phyloP scores from a whole-genome alignment of 1,140 invertebrate genomes.

The Bursaphelenchus mucronatus region DNA sequence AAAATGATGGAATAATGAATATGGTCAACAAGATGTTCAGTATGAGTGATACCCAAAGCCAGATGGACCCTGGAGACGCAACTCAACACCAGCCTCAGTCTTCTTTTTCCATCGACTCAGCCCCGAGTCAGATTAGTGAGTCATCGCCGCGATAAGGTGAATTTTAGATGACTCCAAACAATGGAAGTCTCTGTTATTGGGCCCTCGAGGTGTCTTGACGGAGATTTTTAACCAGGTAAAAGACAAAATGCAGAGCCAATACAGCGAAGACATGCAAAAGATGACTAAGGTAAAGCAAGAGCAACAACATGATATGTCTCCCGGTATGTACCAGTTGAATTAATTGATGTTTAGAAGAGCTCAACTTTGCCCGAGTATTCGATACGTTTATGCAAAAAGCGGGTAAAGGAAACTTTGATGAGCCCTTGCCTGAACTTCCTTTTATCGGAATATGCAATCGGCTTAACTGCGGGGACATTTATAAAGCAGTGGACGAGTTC shows the following conservation, averaged over 20 bases:
- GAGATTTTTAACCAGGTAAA: conserved; percentile 55
- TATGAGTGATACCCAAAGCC: no score
- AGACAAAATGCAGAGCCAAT: conserved; percentile 30
- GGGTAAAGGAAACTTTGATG: conserved; percentile 54
- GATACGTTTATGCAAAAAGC: conserved; percentile 51
- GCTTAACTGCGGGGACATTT: conserved; percentile 58
- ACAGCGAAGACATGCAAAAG: conserved; percentile 37
- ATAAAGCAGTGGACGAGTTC: conserved; percentile 59
- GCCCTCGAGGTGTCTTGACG: conserved; percentile 49
- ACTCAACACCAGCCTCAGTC: no score
- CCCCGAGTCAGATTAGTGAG: no score
- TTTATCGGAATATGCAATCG: conserved; percentile 60
- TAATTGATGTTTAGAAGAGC: conserved; percentile 25
- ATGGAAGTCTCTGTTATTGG: conserved; percentile 50
- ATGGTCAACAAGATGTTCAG: no score
- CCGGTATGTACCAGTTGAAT: conserved; percentile 10
- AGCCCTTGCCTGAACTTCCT: conserved; percentile 55
- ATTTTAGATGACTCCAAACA: conserved; percentile 5
- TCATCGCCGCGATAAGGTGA: no score
- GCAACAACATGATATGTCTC: conserved; percentile 11
- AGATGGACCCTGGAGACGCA: no score
- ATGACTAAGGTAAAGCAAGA: conserved; percentile 1
- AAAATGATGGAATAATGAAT: no score
- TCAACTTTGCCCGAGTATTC: conserved; percentile 53
- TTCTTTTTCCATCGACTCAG: no score